Evolutionary conservation across 2,888 invertebrate genomes (phyloP).

Genomic region (Watsonalla binaria): DNA sequence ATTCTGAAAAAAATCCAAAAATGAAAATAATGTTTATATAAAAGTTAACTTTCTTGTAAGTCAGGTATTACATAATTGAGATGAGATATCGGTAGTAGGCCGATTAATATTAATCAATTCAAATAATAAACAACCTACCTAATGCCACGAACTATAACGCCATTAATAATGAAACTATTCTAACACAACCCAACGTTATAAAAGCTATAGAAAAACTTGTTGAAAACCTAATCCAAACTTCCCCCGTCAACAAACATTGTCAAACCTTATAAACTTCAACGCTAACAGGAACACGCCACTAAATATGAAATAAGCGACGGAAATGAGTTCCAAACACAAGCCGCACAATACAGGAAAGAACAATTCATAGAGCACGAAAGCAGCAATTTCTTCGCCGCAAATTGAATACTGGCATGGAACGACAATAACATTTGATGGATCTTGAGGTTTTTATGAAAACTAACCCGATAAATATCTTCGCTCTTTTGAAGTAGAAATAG

Average conservation of each 20-base stretch:
- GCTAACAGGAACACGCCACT: background rate
- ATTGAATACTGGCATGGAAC: slow-evolving; percentile 26
- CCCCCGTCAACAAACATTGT: background rate
- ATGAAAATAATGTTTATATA: no score
- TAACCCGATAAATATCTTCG: no score
- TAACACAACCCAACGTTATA: background rate
- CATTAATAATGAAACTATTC: background rate
- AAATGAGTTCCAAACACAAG: slow-evolving; percentile 1
- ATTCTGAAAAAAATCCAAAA: no score
- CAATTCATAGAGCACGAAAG: slow-evolving; percentile 15
- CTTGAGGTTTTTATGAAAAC: slow-evolving; percentile 5
- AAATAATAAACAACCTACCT: background rate
- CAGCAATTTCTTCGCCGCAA: slow-evolving; percentile 28
- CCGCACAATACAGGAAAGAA: slow-evolving; percentile 13
- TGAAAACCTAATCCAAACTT: background rate
- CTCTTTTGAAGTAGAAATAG: no score
- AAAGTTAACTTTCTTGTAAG: no score
- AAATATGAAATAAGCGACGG: background rate
- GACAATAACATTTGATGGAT: slow-evolving; percentile 24
- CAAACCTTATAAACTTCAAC: background rate
- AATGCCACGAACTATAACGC: background rate
- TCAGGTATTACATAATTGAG: no score
- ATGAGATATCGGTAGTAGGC: no score
- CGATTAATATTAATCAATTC: background rate
- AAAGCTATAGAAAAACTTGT: background rate